A percentile compares a stretch with the other conserved stretches of the same genome.
Evolutionary conservation across 2,797 vertebrate genomes (phyloP).

Genomic region (Scomberomorus guttatus): DNA sequence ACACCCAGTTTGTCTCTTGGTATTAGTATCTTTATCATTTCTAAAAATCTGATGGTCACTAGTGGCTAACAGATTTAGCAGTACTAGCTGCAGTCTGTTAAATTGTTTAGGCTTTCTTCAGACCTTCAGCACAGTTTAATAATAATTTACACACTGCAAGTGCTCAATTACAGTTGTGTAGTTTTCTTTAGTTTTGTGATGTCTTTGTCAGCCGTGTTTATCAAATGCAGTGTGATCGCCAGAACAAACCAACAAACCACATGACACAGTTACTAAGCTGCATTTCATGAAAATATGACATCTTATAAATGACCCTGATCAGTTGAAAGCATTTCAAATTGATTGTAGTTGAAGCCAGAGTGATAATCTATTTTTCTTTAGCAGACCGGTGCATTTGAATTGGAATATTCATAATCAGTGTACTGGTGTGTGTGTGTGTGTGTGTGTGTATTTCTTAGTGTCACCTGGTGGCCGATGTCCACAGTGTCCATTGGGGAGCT

Average conservation of each 20-base stretch:
- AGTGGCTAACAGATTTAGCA: too few species aligned
- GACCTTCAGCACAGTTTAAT: too few species aligned
- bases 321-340: background rate
- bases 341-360: background rate
- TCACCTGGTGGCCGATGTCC: constrained; percentile 80
- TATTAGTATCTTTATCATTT: too few species aligned
- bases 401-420: background rate
- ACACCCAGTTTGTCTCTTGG: too few species aligned
- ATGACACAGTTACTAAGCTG: background rate
- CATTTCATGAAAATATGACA: background rate
- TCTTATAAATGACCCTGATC: background rate
- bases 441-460: background rate
- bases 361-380: background rate
- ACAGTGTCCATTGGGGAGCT: constrained; percentile 81
- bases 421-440: background rate
- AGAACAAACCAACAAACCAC: background rate
- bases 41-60: too few species aligned
- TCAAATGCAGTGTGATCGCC: background rate
- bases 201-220: background rate
- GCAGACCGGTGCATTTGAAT: background rate
- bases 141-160: background rate
- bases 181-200: background rate
- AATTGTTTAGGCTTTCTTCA: too few species aligned
- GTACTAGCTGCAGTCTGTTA: too few species aligned
- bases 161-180: background rate